These are phyloP conservation scores for Diaphora mendica DNA, from an alignment of 2,888 invertebrate genomes.

Conservation along the genomic window DNA sequence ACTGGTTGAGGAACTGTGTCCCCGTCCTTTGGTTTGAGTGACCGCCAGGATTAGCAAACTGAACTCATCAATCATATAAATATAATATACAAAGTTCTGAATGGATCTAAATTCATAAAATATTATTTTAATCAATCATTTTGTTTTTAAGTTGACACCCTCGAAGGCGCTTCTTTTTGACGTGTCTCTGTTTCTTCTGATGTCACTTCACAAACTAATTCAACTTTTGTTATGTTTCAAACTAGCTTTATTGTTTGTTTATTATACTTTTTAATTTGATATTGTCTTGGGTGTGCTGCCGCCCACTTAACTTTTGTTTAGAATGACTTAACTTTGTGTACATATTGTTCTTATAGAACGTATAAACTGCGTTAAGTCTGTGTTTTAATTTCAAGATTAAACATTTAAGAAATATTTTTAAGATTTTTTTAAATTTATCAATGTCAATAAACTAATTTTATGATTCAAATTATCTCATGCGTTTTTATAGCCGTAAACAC, in stretches of 20 bases:
- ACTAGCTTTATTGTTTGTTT: conserved; percentile 5
- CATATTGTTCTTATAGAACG: background rate
- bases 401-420: background rate
- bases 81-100: background rate
- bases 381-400: background rate
- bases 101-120: background rate
- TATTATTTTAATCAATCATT: conserved; percentile 8
- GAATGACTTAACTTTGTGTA: background rate
- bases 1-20: background rate
- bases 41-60: background rate
- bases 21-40: background rate
- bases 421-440: background rate
- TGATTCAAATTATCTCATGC: too few species aligned
- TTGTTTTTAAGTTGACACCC: background rate
- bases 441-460: background rate
- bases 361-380: background rate
- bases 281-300: conserved; percentile 4
- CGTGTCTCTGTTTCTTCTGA: conserved; percentile 1
- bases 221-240: conserved; percentile 15
- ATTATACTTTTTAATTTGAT: conserved; percentile 14
- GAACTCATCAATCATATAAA: background rate
- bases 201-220: conserved; percentile 14
- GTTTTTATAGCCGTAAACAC: too few species aligned
- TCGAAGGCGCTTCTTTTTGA: background rate
- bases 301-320: background rate